Evolutionary conservation across 1,140 invertebrate genomes (phyloP).

Genomic region (Bombus cullumanus): DNA sequence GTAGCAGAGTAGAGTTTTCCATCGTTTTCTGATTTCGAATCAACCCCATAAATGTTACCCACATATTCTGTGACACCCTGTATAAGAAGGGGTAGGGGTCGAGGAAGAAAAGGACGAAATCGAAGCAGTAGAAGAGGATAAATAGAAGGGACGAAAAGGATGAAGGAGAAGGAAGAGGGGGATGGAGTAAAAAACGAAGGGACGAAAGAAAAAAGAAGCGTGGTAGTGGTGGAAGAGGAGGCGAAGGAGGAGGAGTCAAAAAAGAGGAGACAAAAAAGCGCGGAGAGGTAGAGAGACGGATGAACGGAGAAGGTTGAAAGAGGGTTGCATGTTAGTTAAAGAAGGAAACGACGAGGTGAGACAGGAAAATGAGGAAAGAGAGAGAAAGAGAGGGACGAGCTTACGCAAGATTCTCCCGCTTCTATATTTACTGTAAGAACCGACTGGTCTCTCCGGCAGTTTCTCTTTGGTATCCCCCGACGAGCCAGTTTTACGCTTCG

Average conservation of each 20-base stretch:
- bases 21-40: neutral
- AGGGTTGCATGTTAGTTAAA: neutral
- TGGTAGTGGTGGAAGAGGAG: neutral
- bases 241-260: neutral
- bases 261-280: neutral
- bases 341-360: neutral
- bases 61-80: neutral
- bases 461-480: slow-evolving; percentile 40
- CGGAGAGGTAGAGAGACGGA: neutral
- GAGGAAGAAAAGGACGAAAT: neutral
- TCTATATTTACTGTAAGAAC: slow-evolving; percentile 57
- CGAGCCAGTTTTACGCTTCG: slow-evolving; percentile 54
- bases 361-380: neutral
- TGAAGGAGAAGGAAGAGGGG: neutral
- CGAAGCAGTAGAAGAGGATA: neutral
- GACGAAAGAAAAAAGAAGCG: neutral
- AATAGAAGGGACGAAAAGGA: neutral
- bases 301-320: neutral
- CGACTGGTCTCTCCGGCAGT: neutral
- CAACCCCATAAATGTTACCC: neutral
- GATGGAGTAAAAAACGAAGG: neutral
- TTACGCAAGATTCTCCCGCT: slow-evolving; percentile 58
- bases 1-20: too few relatives aligned
- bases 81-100: neutral
- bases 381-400: slow-evolving; percentile 24